Percentiles rank a stretch among this genome's conserved stretches.
phyloP scores from a whole-genome alignment of 2,888 invertebrate species.

The Drosophila hamatofila region DNA sequence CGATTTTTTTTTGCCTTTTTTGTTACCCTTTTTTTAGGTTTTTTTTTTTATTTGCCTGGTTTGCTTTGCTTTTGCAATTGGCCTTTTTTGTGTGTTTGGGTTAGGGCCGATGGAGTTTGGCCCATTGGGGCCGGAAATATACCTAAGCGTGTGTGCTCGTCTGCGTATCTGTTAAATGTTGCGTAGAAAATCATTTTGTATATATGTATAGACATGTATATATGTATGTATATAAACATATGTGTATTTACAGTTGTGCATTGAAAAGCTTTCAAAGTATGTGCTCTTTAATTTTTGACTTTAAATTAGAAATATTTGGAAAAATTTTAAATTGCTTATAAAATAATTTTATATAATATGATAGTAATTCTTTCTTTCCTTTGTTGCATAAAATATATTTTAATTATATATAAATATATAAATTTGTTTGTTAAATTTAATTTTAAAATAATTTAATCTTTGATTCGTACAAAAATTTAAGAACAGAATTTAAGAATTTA shows the following conservation, averaged over 20 bases:
- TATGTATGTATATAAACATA: neutral
- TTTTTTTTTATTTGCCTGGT: constrained; percentile 32
- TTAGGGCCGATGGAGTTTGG: neutral
- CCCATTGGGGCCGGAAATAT: constrained; percentile 39
- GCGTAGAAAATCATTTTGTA: constrained; percentile 56
- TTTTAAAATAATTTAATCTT: too few relatives aligned
- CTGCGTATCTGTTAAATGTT: constrained; percentile 67
- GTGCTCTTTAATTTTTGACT: neutral
- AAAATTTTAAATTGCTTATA: too few relatives aligned
- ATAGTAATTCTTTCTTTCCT: too few relatives aligned
- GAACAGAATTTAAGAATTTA: too few relatives aligned
- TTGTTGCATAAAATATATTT: too few relatives aligned
- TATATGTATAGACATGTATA: neutral
- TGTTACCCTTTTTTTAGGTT: constrained; percentile 44
- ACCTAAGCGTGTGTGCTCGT: constrained; percentile 31
- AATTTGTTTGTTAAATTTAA: too few relatives aligned
- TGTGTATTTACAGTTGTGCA: neutral
- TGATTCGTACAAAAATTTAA: too few relatives aligned
- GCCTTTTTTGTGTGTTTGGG: constrained; percentile 43
- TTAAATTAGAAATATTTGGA: neutral
- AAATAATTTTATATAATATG: too few relatives aligned
- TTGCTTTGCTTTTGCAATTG: constrained; percentile 49
- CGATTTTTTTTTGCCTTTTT: constrained; percentile 47
- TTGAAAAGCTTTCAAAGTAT: neutral
- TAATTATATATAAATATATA: too few relatives aligned